Evolutionary conservation across 2,888 invertebrate species (phyloP), one percentile per base, ranked within the genome.

Genomic region (Druceiella hillmani): DNA sequence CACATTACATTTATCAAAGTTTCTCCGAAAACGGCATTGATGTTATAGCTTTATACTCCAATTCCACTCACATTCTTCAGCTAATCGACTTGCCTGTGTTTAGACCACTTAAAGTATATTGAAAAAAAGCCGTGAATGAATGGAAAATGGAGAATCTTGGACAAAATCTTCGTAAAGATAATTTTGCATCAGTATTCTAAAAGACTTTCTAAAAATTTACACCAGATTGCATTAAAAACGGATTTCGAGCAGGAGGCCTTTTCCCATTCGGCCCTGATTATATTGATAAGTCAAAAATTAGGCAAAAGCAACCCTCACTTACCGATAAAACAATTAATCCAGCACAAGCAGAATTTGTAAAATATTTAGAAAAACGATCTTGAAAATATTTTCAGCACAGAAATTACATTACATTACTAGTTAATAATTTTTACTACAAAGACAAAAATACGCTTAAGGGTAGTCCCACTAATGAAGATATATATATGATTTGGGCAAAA

Each of bases 71-170:
- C 28, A 31, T 47, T 6, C 26, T 44, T n/a, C 46, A 47, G 36
- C 44, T 44, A 14, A 44, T 44, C 42, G 46, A 47, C 25, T 30
- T 45, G n/a, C 33, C 45, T 2, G 36, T 45, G 6, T 45, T 45
- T 25, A 35, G 37, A 27, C 43, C 40, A 2, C 13, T 43, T 5
- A 43, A 43, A 35, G 10, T 31, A 10, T 33, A 7, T 10, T 40
- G 17, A 13, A 22, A 17, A 24, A 37, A 40, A 22, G 22, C 22
- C 17, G 35, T 40, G 6, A 15, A 17, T 15, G 9, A n/a, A n/a
- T n/a, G n/a, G n/a, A n/a, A n/a, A n/a, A n/a, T n/a, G n/a, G n/a
- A n/a, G n/a, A n/a, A n/a, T n/a, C n/a, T n/a, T n/a, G n/a, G n/a
- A n/a, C 27, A 14, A 25, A 40, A 25, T 26, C 33, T 40, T 17